Base-by-base conservation (phyloP, 2,797 vertebrate species). In the Erithacus rubecula region DNA sequence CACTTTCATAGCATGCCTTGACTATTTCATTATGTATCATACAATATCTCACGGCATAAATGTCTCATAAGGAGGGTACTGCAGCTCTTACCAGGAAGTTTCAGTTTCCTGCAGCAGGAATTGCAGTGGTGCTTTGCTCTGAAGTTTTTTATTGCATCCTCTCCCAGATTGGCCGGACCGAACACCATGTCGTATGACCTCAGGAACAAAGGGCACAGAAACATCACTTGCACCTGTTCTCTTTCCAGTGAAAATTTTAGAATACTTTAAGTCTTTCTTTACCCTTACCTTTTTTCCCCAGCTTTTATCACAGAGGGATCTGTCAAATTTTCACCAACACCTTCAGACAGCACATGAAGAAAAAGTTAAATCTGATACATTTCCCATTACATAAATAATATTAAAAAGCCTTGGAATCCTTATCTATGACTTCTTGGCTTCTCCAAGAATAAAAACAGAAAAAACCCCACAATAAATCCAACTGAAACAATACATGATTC, bases 241-340 rank as follows among this genome's bases (percentile, higher is more conserved):
- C 58, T 43, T 32, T 44, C 41, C 62, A 36, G 19, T 23, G 22
- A 90, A 51, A 67, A 23, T 16, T 43, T 44, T 43, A 0, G 11
- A 53, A n/a, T n/a, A 16, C 4, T 90, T 59, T 2, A 34, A 90
- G 88, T 49, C 37, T 34, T 68, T 78, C 68, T 85, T 79, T 67
- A 95, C 68, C 62, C 97, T 98, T 96, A 99, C 99, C 99, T 99
- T 96, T 99, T 99, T 97, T 99, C 99, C 90, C 99, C 99, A 82
- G 99, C 99, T 97, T 99, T 99, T 96, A 99, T 99, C 76, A 99
- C 99, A 8, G 99, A 99, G 1, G 99, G 99, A 96, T 99, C 99
- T 5, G 99, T 99, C 97, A 99, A 97, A 97, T 99, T 99, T 98
- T 99, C 99, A 81, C 99, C 99, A 22, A 99, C 99, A 74, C 99